Evolutionary conservation across 2,888 invertebrate species (phyloP).

Genomic region (Drosophila histrio): DNA sequence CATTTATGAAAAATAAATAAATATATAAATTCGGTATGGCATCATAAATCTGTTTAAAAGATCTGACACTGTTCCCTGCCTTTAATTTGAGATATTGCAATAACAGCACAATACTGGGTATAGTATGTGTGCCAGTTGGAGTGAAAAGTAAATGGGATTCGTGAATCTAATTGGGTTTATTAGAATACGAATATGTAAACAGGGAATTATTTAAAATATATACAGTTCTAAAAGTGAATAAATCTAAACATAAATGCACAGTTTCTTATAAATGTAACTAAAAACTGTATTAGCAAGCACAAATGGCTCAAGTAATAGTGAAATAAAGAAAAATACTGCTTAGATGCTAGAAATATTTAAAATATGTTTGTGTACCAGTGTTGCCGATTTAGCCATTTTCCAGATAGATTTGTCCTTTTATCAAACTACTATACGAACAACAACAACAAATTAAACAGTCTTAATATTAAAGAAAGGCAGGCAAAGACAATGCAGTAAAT

Average conservation of each 20-base stretch:
- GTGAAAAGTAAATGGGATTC: neutral
- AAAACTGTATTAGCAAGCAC: neutral
- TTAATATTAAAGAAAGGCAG: no score
- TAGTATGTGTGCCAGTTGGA: neutral
- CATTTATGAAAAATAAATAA: slow-evolving; percentile 12
- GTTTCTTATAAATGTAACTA: neutral
- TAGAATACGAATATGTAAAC: neutral
- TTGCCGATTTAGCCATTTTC: no score
- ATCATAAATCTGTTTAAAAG: slow-evolving; percentile 2
- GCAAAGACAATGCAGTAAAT: no score
- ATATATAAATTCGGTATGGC: slow-evolving; percentile 1
- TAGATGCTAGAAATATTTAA: neutral
- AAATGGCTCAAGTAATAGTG: neutral
- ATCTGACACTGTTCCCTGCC: neutral
- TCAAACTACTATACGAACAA: no score
- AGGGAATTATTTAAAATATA: neutral
- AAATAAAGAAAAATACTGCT: neutral
- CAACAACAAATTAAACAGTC: no score
- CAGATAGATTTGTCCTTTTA: no score
- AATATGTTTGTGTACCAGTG: neutral
- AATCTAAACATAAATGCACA: neutral
- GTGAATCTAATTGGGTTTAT: neutral
- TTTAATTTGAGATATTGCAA: neutral
- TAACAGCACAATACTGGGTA: slow-evolving; percentile 1
- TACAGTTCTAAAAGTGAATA: neutral